These are phyloP conservation scores for Poeciliopsis gracilis DNA, from an alignment of 2,797 vertebrate genomes.

Conservation along the genomic window DNA sequence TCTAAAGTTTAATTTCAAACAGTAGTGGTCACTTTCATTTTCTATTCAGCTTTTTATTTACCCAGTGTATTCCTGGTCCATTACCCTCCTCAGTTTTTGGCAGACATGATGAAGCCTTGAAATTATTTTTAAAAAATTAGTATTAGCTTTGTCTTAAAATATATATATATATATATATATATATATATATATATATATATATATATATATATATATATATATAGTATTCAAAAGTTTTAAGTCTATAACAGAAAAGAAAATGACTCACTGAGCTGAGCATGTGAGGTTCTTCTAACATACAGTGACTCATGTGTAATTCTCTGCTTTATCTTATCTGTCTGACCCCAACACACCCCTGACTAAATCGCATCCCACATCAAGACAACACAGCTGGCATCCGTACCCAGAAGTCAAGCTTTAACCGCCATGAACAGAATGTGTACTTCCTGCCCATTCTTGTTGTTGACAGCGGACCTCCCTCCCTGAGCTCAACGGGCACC, in stretches of 20 bases:
- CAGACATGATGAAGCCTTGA: neutral
- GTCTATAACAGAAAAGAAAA: slow-evolving; percentile 15
- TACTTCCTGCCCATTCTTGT: slow-evolving; percentile 95
- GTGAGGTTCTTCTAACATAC: slow-evolving; percentile 26
- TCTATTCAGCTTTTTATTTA: slow-evolving; percentile 33
- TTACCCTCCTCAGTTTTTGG: neutral
- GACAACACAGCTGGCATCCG: slow-evolving; percentile 94
- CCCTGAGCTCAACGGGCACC: slow-evolving; percentile 96
- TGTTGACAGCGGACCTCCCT: slow-evolving; percentile 91
- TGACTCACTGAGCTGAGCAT: slow-evolving; percentile 2
- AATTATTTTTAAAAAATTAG: neutral
- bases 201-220: no score
- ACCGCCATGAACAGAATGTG: slow-evolving; percentile 94
- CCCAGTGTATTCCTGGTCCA: slow-evolving; percentile 22
- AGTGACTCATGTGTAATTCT: slow-evolving; percentile 28
- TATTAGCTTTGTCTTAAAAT: neutral
- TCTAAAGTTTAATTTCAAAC: slow-evolving; percentile 60
- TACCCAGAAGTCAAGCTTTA: slow-evolving; percentile 91
- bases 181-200: neutral
- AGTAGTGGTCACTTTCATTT: slow-evolving; percentile 37
- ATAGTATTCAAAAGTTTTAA: neutral
- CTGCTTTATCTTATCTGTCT: slow-evolving; percentile 33
- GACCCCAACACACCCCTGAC: neutral
- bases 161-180: no score
- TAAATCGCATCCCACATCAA: slow-evolving; percentile 63